These are phyloP conservation scores for Erpobdella octoculata DNA, from an alignment of 2,888 invertebrate species.

Conservation along the genomic window DNA sequence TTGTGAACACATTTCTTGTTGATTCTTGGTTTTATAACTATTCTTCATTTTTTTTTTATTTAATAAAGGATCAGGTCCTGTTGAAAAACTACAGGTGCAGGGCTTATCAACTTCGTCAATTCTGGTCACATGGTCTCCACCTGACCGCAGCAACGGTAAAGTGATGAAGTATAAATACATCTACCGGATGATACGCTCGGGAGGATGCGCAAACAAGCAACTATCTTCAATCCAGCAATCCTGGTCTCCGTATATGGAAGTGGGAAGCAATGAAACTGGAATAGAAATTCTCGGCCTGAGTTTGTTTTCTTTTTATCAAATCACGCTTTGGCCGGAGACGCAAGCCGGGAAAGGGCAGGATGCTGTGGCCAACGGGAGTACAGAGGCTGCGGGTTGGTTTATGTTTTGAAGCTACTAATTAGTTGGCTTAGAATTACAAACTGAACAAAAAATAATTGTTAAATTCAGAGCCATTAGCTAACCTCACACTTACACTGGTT, in stretches of 20 bases:
- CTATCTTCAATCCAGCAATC: neutral
- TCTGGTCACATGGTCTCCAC: slow-evolving; percentile 33
- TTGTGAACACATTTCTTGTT: no score
- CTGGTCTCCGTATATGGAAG: slow-evolving; percentile 31
- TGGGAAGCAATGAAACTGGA: slow-evolving; percentile 22
- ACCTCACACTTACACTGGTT: slow-evolving; percentile 19
- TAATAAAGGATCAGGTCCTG: slow-evolving; percentile 34
- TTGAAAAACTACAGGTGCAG: slow-evolving; percentile 27
- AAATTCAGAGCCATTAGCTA: slow-evolving; percentile 29
- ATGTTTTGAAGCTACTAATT: no score
- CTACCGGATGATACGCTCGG: slow-evolving; percentile 17
- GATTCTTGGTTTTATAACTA: no score
- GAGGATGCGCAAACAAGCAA: neutral
- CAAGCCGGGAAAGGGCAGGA: slow-evolving; percentile 33
- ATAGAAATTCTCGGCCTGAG: slow-evolving; percentile 41
- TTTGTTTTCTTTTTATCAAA: slow-evolving; percentile 43
- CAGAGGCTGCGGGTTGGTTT: slow-evolving; percentile 30
- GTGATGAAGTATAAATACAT: slow-evolving; percentile 33
- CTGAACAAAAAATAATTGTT: neutral
- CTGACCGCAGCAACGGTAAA: slow-evolving; percentile 24
- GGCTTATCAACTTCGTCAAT: slow-evolving; percentile 22
- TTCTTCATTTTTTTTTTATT: neutral
- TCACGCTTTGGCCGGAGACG: slow-evolving; percentile 34
- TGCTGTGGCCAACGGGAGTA: slow-evolving; percentile 27
- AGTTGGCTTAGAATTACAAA: no score